Evolutionary conservation across 1,140 invertebrate species (phyloP).

Genomic region (Octopus bimaculoides): DNA sequence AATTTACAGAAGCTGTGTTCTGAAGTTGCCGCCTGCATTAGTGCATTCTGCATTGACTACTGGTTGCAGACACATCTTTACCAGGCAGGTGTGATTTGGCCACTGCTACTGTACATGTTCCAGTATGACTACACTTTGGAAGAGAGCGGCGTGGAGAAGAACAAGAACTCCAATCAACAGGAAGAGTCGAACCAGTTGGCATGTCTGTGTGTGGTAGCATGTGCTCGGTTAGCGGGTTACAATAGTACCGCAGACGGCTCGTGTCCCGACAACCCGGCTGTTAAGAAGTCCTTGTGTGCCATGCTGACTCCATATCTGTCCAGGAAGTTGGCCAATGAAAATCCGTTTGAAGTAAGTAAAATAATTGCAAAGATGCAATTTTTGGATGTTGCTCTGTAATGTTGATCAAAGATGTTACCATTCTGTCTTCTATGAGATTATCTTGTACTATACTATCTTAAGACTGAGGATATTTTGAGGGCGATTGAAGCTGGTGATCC

Average conservation of each 20-base stretch:
- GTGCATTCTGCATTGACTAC: constrained; percentile 76
- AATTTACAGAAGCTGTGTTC: constrained; percentile 76
- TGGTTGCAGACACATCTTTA: constrained; percentile 86
- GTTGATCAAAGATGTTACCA: not conserved
- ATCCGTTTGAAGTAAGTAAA: constrained; percentile 68
- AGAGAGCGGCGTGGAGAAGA: constrained; percentile 88
- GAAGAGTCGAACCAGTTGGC: constrained; percentile 91
- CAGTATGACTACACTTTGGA: constrained; percentile 97
- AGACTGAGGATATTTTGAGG: too few species aligned
- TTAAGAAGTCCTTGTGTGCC: constrained; percentile 69
- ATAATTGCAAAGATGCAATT: not conserved
- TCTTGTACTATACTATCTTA: not conserved
- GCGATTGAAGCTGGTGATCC: too few species aligned
- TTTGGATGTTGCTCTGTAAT: not conserved
- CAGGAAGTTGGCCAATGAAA: constrained; percentile 70
- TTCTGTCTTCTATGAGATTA: too few species aligned
- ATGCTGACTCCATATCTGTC: constrained; percentile 89
- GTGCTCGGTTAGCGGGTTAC: constrained; percentile 76
- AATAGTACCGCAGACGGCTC: constrained; percentile 59
- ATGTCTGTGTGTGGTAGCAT: constrained; percentile 79
- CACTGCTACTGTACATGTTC: constrained; percentile 86
- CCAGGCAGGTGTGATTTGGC: constrained; percentile 90
- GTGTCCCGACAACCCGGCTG: constrained; percentile 66
- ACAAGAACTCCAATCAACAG: constrained; percentile 80
- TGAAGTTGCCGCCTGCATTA: constrained; percentile 81